Percentiles rank a stretch among this genome's conserved stretches.
phyloP scores from a whole-genome alignment of 2,113 vertebrate species.

The Conger conger region DNA sequence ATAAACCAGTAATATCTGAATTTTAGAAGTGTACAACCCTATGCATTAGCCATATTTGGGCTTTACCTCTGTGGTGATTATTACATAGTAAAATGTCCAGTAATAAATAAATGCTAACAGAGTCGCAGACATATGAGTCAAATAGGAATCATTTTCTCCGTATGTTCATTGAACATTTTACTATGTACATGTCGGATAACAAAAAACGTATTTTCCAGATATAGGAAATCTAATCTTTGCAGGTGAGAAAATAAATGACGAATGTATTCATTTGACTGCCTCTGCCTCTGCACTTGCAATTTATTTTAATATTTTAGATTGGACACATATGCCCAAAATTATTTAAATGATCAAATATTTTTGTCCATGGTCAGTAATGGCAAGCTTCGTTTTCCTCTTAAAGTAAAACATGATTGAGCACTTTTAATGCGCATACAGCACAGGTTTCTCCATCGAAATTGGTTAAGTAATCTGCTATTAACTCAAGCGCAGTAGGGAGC shows the following conservation, averaged over 20 bases:
- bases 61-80: neutral
- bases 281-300: neutral
- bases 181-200: too few species aligned
- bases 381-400: neutral
- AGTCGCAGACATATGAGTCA: too few species aligned
- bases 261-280: neutral
- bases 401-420: neutral
- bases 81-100: too few species aligned
- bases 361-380: neutral
- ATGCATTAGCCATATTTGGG: neutral
- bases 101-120: too few species aligned
- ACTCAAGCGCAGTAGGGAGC: neutral
- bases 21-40: neutral
- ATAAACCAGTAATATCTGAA: neutral
- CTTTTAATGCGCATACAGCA: neutral
- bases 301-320: neutral
- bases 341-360: neutral
- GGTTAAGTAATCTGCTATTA: slow-evolving; percentile 13
- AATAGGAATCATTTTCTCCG: too few species aligned
- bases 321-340: neutral
- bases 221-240: too few species aligned
- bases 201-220: too few species aligned
- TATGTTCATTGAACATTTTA: too few species aligned
- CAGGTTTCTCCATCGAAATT: slow-evolving; percentile 1
- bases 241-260: neutral